Base-by-base conservation (phyloP, 2,888 invertebrate species). In the Barypeithes pellucidus region DNA sequence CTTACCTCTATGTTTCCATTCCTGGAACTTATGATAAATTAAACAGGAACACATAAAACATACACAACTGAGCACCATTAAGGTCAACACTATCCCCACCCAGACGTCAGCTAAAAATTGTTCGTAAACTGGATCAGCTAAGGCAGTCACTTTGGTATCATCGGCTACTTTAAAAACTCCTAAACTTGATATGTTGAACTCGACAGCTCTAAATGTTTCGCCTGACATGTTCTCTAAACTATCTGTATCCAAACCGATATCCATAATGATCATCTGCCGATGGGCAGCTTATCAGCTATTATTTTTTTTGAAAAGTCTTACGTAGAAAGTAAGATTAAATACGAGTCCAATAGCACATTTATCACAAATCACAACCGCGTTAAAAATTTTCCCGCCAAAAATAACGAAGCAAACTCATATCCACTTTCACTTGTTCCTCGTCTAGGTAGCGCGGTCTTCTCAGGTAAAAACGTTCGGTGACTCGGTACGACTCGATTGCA, bases 31-130 rank as follows among this genome's bases (percentile, higher is more conserved):
- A 85, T 90, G 90, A 80, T 90, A 91, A 29, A 91, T 82, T 74
- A 91, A 87, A 82, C 90, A 91, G 66, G 89, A 88, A 80, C 90
- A 91, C 82, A 91, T 89, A 81, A 90, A 90, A 82, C 90, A 90
- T 67, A 90, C 88, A 82, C 90, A 89, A 79, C 89, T 89, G 20
- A 90, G 85, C 68, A 90, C 89, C 83, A 91, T 88, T 47, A 90
- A 83, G 33, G 90, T 89, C 14, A 91, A 82, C 16, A 90, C 89
- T 47, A 90, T 88, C 7, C 90, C 90, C 60, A 91, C 89, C 90
- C 90, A 91, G 66, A 91, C 88, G 80, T 91, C 91, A 66, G 90
- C 89, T 71, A 90, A 85, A 75, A 90, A 88, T 74, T 89, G 87
- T 68, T 89, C 88, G 79, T 89, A 89, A 75, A 88, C 88, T 5